Evolutionary conservation across 2,113 vertebrate species (phyloP).

Genomic region (Hippoglossus stenolepis): DNA sequence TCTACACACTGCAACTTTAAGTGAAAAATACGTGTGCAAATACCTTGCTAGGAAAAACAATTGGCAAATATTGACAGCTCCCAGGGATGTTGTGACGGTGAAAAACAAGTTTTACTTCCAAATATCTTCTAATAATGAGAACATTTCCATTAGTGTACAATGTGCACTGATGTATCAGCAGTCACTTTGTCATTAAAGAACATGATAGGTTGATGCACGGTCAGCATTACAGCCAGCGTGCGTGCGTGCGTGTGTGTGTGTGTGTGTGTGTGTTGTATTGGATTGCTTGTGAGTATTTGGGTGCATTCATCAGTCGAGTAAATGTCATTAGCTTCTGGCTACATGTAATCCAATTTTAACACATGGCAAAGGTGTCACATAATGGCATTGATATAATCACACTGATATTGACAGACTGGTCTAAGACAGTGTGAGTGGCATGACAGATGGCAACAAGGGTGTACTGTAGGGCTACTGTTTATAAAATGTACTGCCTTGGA

Average conservation of each 20-base stretch:
- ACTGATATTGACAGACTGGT: conserved; percentile 39
- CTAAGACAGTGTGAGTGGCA: conserved; percentile 12
- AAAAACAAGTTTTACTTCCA: neutral
- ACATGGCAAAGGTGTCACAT: conserved; percentile 32
- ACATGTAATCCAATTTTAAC: conserved; percentile 49
- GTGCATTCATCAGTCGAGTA: conserved; percentile 42
- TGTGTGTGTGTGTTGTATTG: too few relatives aligned
- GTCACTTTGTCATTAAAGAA: conserved; percentile 43
- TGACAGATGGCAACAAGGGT: conserved; percentile 38
- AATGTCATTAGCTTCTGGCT: conserved; percentile 57
- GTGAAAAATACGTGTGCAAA: neutral
- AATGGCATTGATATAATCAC: conserved; percentile 24
- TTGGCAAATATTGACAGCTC: neutral
- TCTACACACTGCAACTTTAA: neutral
- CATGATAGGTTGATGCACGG: conserved; percentile 45
- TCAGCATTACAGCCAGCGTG: conserved; percentile 34
- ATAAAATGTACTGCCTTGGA: neutral
- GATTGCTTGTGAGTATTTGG: conserved; percentile 23
- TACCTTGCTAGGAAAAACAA: neutral
- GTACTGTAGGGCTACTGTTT: conserved; percentile 24
- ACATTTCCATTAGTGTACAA: neutral
- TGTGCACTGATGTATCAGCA: conserved; percentile 7
- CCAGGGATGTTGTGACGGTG: neutral
- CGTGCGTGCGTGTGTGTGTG: neutral
- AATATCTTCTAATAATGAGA: neutral